These are phyloP conservation scores for Macropus fuliginosus DNA, from an alignment of 2,797 vertebrate genomes.

Conservation along the genomic window DNA sequence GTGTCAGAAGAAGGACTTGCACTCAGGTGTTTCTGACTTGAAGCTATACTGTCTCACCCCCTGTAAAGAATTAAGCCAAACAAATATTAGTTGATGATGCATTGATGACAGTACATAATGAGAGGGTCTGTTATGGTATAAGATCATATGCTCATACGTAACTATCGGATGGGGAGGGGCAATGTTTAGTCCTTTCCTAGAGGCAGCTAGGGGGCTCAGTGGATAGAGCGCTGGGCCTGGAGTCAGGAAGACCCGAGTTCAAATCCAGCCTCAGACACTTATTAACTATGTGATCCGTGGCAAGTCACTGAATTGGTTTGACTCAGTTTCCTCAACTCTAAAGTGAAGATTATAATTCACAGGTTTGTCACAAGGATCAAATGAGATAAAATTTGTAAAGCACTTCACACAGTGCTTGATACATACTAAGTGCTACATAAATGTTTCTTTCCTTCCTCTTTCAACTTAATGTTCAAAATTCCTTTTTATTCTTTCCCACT, in stretches of 20 bases:
- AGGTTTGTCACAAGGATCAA: not conserved
- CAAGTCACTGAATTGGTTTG: not conserved
- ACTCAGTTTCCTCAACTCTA: not conserved
- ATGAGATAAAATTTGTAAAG: not conserved
- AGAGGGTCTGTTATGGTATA: not conserved
- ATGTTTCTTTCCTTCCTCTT: not conserved
- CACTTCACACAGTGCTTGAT: not conserved
- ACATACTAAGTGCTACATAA: not conserved
- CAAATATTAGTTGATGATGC: not conserved
- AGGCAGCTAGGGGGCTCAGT: not conserved
- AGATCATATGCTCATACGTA: not conserved
- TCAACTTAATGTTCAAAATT: not conserved
- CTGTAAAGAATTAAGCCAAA: not conserved
- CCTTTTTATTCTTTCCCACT: not conserved
- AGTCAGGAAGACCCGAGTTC: not conserved
- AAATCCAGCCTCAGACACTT: not conserved
- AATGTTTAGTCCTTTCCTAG: not conserved
- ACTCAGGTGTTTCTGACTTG: not conserved
- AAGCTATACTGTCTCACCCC: not conserved
- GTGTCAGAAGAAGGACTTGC: not conserved
- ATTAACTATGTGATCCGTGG: not conserved
- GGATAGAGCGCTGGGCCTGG: not conserved
- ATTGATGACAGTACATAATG: not conserved
- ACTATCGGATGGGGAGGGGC: not conserved
- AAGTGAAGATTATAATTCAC: not conserved